A percentile compares a stretch with the other conserved stretches of the same genome.
Conservation (phyloP, 2,888 invertebrate genomes). For the Nipponacmea schrenckii region DNA sequence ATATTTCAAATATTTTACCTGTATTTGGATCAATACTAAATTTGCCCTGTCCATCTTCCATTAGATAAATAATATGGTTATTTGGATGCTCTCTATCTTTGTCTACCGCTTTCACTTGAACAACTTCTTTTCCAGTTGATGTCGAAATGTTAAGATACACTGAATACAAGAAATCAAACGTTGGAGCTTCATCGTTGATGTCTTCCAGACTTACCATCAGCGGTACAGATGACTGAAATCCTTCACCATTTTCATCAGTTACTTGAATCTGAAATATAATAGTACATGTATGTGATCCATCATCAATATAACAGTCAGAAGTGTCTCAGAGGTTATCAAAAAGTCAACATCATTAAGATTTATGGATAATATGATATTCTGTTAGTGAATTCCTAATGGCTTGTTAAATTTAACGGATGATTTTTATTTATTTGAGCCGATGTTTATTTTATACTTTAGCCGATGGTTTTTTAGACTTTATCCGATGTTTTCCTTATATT, state of each 20-base stretch:
- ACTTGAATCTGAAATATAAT: conserved; percentile 14
- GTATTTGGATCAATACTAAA: conserved; percentile 25
- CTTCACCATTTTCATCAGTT: conserved; percentile 14
- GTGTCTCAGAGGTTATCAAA: no score
- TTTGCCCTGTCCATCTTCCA: conserved; percentile 27
- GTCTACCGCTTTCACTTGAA: conserved; percentile 19
- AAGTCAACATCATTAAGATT: no score
- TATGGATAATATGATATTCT: no score
- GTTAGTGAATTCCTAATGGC: no score
- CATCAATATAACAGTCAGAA: no score
- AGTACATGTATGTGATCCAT: no score
- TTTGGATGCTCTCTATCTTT: conserved; percentile 22
- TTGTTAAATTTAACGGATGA: no score
- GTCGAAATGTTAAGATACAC: conserved; percentile 7
- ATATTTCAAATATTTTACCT: conserved; percentile 11
- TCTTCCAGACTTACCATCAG: conserved; percentile 21
- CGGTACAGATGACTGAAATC: conserved; percentile 5
- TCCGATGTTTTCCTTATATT: no score
- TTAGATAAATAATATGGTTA: conserved; percentile 31
- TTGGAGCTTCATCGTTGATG: conserved; percentile 27
- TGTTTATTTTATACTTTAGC: no score
- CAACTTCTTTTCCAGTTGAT: conserved; percentile 17
- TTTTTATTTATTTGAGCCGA: no score
- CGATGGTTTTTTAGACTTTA: no score
- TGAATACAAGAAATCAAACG: neutral